Base-by-base conservation (phyloP, 2,888 invertebrate species). In the Netelia virgata region DNA sequence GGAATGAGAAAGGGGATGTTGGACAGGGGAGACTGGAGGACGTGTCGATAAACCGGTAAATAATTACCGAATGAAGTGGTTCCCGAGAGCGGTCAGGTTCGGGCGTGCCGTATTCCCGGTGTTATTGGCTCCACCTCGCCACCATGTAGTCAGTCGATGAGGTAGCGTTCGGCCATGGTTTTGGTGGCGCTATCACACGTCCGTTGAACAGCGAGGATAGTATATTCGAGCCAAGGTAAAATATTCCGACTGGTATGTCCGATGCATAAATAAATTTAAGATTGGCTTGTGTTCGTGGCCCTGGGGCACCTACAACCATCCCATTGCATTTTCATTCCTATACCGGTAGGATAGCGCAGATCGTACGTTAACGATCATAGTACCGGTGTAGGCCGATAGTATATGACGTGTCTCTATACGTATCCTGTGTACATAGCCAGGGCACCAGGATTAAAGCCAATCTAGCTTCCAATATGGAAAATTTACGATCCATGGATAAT, bases 41-140 rank as follows among this genome's bases (percentile, higher is more conserved):
- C 83, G 90, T 87, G 84, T 89, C 89, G 89, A 86, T 90, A 89
- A 90, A 89, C 88, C 87, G 87, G 90, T 90, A 90, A 90, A 91
- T 91, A 91, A 91, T 91, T 90, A 89, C 88, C 87, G 89, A 90
- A 88, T 86, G 86, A 83, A 78, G 70, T 84, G 85, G 74, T 28
- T 43, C 55, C 77, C 69, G 63, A 43, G 53, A 78, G 78, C 84
- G 87, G 83, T 84, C 87, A 88, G 87, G 87, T 86, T 88, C 87
- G 88, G 87, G 86, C 61, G 41, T 28, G 75, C 66, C 76, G 69
- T 82, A 88, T 89, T 84, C 87, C 70, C 82, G 70, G 87, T 83
- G 87, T 89, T 90, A 90, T 90, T 89, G 87, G 87, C 76, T 78
- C 76, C 86, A 82, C 87, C 87, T 77, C 69, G 53, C 69, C 43